Evolutionary conservation across 1,140 invertebrate species (phyloP), one percentile per base, ranked within the genome.

Genomic region (Drosophila watanabei): DNA sequence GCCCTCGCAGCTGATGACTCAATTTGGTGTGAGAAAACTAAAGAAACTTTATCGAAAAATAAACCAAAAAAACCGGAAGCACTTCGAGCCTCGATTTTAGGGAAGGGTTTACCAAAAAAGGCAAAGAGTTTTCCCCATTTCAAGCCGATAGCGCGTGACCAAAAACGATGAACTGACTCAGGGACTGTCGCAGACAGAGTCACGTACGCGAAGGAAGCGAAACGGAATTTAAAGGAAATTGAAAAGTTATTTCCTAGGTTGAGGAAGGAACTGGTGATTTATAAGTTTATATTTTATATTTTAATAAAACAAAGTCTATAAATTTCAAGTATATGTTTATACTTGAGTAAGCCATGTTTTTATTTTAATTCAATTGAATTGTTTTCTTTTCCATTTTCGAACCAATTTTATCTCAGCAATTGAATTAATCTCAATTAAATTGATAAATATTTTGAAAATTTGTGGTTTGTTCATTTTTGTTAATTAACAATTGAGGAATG

Each of bases 41-140:
- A 77, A 41, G 52, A 75, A 81, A 79, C 63, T 81, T 86, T 41
- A 66, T 72, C 75, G 65, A 83, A 75, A 83, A 80, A 76, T 62
- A n/a, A 59, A 72, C 52, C 30, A 51, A 58, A 70, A 58, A 70
- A 72, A 35, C 72, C 82, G 77, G 78, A 84, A 81, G 62, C 77
- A n/a, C 54, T 43, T 43, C 16, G 24, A n/a, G 68, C 49, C 69
- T 51, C 69, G 32, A 61, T 28, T 32, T 51, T 5, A 46, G 54
- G 46, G 46, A 73, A 52, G 54, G 56, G 69, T 43, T 71, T 70
- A 30, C 41, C 43, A 33, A 71, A 71, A 28, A 59, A 72, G 65
- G 68, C 45, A 18, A 72, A 72, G 30, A 18, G 39, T 68, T 68
- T 39, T 56, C 39, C 68, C 64, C 51, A 71, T 57, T 71, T 57